phyloP scores from a whole-genome alignment of 2,888 invertebrate genomes.

The Eupithecia subumbrata region DNA sequence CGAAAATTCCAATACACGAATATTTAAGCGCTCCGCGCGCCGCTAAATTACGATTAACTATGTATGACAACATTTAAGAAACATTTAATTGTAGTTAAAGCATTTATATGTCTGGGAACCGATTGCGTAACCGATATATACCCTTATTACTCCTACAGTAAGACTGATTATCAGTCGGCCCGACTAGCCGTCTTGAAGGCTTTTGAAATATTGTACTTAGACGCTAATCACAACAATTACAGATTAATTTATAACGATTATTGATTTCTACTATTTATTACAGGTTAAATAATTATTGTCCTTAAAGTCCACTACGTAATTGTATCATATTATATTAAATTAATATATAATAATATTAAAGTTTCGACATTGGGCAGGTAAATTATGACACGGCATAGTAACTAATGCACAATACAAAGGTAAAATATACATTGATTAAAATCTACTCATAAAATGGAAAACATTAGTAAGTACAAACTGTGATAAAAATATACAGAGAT shows the following conservation, averaged over 20 bases:
- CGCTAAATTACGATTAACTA: slow-evolving; percentile 73
- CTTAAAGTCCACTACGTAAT: slow-evolving; percentile 25
- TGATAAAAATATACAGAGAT: slow-evolving; percentile 8
- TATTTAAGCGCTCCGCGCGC: slow-evolving; percentile 60
- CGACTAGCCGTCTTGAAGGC: slow-evolving; percentile 80
- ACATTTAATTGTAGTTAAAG: slow-evolving; percentile 82
- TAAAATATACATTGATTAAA: slow-evolving; percentile 20
- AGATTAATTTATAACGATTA: slow-evolving; percentile 40
- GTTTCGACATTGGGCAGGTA: slow-evolving; percentile 22
- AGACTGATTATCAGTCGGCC: slow-evolving; percentile 53
- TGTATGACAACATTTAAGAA: slow-evolving; percentile 73
- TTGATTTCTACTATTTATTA: slow-evolving; percentile 36
- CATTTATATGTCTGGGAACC: slow-evolving; percentile 71
- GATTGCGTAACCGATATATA: slow-evolving; percentile 52
- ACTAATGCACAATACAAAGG: slow-evolving; percentile 8
- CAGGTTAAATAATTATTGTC: slow-evolving; percentile 29
- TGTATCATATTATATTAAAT: too few species aligned
- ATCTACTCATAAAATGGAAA: slow-evolving; percentile 19
- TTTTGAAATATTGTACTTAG: slow-evolving; percentile 74
- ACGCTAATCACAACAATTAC: slow-evolving; percentile 78
- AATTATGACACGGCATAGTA: slow-evolving; percentile 12
- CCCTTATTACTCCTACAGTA: slow-evolving; percentile 31
- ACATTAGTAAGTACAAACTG: slow-evolving; percentile 19
- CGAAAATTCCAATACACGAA: slow-evolving; percentile 61
- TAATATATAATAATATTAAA: too few species aligned